Base-by-base conservation (phyloP, 1,140 invertebrate genomes). In the Andrena cerasifolii region DNA sequence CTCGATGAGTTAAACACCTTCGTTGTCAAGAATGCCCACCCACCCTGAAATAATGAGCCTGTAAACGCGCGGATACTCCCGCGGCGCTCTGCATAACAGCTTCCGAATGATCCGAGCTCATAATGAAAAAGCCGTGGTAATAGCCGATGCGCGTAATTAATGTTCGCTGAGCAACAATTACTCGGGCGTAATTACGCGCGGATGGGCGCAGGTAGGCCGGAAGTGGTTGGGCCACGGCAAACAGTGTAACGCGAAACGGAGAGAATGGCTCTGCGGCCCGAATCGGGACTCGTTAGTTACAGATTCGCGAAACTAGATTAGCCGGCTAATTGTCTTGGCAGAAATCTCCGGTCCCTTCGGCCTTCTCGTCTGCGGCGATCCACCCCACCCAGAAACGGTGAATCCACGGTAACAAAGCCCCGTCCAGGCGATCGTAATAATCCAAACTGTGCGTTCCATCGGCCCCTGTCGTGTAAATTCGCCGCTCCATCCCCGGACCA, bases 301-400 rank as follows among this genome's bases (percentile, higher is more conserved):
- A 78, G 83, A 85, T 85, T 68, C 73, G 83, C 75, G 63, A 80
- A 80, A 84, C 56, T 73, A 78, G 82, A 85, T 85, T 84, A 85
- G 43, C 72, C 47, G 71, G 70, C 70, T 84, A 84, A 84, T 84
- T 84, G 82, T 84, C 82, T 84, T 80, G 81, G 82, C 72, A 84
- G 82, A 84, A 80, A 84, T 84, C 82, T 84, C 77, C 82, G 81
- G 71, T 79, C 74, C 33, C 61, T 49, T 45, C 31, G 77, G 76
- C 49, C 33, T 65, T 47, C 36, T 40, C 49, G 53, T 80, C 66
- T 65, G 45, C 28, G 26, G 18, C 31, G 47, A 49, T 51, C 33
- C 18, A 33, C 66, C 56, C 47, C 36, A 47, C 10, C 71, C 56
- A 36, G 6, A 18, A 31, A 40, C 36, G 45, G 26, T 58, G 58